Conservation (phyloP, 2,888 invertebrate species). For the Rotaria sp. region DNA sequence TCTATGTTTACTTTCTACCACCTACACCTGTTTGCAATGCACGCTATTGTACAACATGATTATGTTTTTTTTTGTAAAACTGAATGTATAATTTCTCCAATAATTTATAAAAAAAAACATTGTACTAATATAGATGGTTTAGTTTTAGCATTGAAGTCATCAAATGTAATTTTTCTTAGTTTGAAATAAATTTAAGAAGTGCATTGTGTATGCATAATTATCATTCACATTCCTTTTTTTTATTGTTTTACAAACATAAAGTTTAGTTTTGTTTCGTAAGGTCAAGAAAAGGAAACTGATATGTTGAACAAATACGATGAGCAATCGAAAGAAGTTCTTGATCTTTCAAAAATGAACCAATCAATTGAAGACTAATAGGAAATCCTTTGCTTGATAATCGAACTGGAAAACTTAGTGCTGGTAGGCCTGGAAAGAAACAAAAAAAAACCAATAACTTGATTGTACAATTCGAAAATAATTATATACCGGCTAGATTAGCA, state of each 20-base stretch:
- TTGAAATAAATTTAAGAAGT: too few relatives aligned
- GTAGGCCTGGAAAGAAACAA: neutral
- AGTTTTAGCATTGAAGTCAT: too few relatives aligned
- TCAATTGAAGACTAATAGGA: conserved; percentile 37
- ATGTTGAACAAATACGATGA: conserved; percentile 51
- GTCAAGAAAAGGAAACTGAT: conserved; percentile 21
- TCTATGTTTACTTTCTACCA: neutral
- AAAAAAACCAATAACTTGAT: neutral
- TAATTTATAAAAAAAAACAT: too few relatives aligned
- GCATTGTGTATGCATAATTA: too few relatives aligned
- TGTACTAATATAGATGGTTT: too few relatives aligned
- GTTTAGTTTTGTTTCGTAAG: neutral
- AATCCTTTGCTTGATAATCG: conserved; percentile 12
- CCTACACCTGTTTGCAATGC: neutral
- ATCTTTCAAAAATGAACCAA: conserved; percentile 67
- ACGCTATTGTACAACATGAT: neutral
- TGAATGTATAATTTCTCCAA: too few relatives aligned
- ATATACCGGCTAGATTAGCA: conserved; percentile 37
- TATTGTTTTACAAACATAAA: neutral
- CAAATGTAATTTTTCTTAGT: too few relatives aligned
- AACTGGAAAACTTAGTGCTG: conserved; percentile 36
- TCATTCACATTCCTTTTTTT: too few relatives aligned
- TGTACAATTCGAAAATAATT: too few relatives aligned
- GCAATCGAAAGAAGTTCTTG: conserved; percentile 68
- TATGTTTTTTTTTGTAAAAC: too few relatives aligned